Evolutionary conservation across 2,888 invertebrate species (phyloP), one percentile per base, ranked within the genome.

Genomic region (Hipparchia semele): DNA sequence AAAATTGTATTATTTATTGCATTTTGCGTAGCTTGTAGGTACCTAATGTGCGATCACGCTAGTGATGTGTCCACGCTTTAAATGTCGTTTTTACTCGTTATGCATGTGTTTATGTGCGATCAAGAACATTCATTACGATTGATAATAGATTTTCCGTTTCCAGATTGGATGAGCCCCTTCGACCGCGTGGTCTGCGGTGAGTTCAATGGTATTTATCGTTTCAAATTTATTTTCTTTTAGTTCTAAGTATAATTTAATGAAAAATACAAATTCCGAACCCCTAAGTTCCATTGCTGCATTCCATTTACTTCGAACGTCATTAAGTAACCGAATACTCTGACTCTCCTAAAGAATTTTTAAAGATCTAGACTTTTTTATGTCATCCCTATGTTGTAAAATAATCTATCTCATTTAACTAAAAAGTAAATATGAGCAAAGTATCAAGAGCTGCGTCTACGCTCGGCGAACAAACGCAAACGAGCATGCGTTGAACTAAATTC

Each of bases 81-180:
- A 33, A 49, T 56, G 10, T 49, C 65, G 51, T 68, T 76, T 67
- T 69, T 65, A 23, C 66, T 70, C 70, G 75, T 87, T 85, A 79
- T 87, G 90, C 89, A 91, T 91, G 90, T 76, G 74, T 81, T 79
- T 83, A 83, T 87, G 84, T 88, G 89, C 81, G 85, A 87, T 85
- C 85, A 84, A 84, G 91, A 90, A 90, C 90, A 90, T 90, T 89
- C 94, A 90, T 91, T 93, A 90, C 94, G 90, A 94, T 94, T 94
- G 94, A 94, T 94, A 94, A 94, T 93, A 94, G 94, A 94, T 94
- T 94, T 92, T 94, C 94, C 91, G 94, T 95, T 96, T 96, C 90
- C 96, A 98, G 98, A 98, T 95, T 98, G 98, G 98, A 98, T 98
- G 97, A 97, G 97, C 95, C 98, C 98, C 89, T 98, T 98, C 95